Evolutionary conservation across 2,113 vertebrate genomes (phyloP).

Genomic region (Neotragus moschatus): DNA sequence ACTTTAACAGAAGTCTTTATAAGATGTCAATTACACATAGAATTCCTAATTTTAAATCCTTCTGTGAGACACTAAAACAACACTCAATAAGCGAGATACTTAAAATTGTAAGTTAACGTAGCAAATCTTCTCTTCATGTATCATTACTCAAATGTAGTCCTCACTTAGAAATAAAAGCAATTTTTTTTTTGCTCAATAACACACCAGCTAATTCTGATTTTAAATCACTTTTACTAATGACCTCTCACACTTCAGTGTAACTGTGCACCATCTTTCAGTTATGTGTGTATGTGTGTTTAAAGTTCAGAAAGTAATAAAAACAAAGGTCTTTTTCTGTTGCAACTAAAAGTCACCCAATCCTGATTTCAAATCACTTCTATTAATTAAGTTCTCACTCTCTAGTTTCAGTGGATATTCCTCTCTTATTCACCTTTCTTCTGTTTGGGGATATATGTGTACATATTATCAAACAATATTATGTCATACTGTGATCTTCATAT

Average conservation of each 20-base stretch:
- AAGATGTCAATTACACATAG: background rate
- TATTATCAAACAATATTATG: background rate
- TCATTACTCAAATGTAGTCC: background rate
- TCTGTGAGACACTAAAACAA: background rate
- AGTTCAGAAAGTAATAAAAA: constrained; percentile 31
- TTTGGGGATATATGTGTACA: background rate
- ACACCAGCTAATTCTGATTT: constrained; percentile 10
- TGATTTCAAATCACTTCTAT: constrained; percentile 16
- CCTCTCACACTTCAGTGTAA: background rate
- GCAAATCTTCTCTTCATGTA: background rate
- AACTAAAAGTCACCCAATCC: constrained; percentile 42
- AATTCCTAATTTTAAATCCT: background rate
- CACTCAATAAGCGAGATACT: background rate
- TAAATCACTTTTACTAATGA: background rate
- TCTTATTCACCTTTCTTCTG: constrained; percentile 60
- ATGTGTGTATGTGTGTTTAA: background rate
- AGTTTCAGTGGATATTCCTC: background rate
- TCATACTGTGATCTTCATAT: background rate
- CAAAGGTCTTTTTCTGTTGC: constrained; percentile 25
- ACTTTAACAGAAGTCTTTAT: background rate
- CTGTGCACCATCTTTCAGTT: background rate
- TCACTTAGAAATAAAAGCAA: background rate
- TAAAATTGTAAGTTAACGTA: constrained; percentile 14
- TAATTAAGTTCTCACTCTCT: constrained; percentile 25
- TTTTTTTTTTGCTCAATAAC: background rate